Conservation (phyloP, 2,888 invertebrate species). For the Tineola bisselliella region DNA sequence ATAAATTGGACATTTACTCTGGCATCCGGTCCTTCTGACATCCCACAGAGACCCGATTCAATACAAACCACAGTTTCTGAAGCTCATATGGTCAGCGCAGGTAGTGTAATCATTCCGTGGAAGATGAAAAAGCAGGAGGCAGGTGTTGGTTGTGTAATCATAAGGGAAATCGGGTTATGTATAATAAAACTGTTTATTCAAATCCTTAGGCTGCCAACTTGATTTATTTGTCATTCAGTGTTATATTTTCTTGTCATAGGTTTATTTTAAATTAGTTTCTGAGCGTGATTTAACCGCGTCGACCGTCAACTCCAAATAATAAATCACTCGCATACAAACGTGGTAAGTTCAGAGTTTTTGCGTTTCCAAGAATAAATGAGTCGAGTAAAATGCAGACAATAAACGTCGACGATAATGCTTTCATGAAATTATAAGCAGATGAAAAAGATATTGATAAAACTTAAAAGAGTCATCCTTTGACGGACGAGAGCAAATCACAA, state of each 20-base stretch:
- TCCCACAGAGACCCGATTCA: background rate
- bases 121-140: no score
- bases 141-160: background rate
- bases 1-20: constrained; percentile 44
- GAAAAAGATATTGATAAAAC: constrained; percentile 3
- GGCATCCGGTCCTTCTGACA: constrained; percentile 27
- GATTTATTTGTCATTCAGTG: constrained; percentile 9
- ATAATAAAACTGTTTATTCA: background rate
- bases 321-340: constrained; percentile 32
- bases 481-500: constrained; percentile 9
- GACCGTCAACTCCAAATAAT: constrained; percentile 22
- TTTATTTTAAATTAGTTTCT: constrained; percentile 11
- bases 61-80: background rate
- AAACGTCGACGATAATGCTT: background rate
- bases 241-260: constrained; percentile 11
- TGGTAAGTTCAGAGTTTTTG: constrained; percentile 26
- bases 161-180: background rate
- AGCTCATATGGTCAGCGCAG: background rate
- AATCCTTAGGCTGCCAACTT: background rate
- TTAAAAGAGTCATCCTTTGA: background rate
- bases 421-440: constrained; percentile 5
- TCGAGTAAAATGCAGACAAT: background rate
- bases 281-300: constrained; percentile 10
- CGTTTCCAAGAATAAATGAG: constrained; percentile 26
- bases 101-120: background rate